Evolutionary conservation across 2,888 invertebrate species (phyloP).

Genomic region (Polylopha cassiicola): DNA sequence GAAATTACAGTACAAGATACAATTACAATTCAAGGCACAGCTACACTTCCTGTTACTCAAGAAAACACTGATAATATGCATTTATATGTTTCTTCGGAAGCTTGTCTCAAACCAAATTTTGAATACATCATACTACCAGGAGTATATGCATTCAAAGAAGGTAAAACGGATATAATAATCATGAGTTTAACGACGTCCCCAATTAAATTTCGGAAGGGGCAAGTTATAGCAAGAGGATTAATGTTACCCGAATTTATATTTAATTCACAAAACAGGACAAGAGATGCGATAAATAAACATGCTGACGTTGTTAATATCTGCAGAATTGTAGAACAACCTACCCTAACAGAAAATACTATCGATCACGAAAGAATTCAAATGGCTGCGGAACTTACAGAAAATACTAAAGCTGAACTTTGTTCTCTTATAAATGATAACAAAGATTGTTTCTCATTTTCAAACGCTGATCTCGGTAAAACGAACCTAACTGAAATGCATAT

Average conservation of each 20-base stretch:
- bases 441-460: conserved; percentile 18
- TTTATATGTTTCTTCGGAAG: neutral
- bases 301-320: neutral
- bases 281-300: neutral
- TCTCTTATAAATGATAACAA: conserved; percentile 8
- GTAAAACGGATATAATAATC: neutral
- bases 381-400: neutral
- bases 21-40: neutral
- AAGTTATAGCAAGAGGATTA: conserved; percentile 3
- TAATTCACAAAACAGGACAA: neutral
- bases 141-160: neutral
- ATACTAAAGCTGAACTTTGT: conserved; percentile 1
- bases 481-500: conserved; percentile 19
- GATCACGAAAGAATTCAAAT: too few relatives aligned
- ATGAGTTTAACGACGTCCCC: neutral
- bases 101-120: neutral
- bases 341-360: too few relatives aligned
- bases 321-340: neutral
- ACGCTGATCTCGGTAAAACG: conserved; percentile 17
- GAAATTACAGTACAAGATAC: neutral
- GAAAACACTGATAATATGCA: neutral
- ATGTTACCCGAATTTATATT: neutral
- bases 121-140: neutral
- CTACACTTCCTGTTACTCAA: neutral
- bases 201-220: neutral